Conservation (phyloP, 2,113 vertebrate species). For the Nothoprocta pentlandii region DNA sequence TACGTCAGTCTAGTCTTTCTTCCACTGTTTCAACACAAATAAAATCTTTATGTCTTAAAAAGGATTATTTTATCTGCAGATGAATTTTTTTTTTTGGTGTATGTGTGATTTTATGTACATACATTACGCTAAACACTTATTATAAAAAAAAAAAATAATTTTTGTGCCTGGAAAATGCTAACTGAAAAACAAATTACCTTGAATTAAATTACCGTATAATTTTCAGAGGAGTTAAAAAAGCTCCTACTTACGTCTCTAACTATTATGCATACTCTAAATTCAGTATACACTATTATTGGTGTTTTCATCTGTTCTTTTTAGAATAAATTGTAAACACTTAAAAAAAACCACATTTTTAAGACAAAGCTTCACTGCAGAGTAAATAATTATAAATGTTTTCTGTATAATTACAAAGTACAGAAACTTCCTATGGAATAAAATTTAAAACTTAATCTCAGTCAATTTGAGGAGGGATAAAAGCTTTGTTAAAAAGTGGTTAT, state of each 20-base stretch:
- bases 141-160: slow-evolving; percentile 6
- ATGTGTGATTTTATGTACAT: background rate
- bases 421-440: background rate
- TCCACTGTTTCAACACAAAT: background rate
- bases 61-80: background rate
- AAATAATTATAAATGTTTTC: background rate
- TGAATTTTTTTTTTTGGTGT: background rate
- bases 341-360: background rate
- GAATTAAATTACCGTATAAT: slow-evolving; percentile 37
- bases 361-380: background rate
- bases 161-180: background rate
- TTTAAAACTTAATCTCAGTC: background rate
- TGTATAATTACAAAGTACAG: background rate
- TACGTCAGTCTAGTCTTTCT: background rate
- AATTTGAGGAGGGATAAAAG: background rate
- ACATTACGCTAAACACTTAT: background rate
- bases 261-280: background rate
- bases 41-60: background rate
- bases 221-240: slow-evolving; percentile 1
- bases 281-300: background rate
- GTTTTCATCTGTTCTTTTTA: background rate
- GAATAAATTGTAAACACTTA: background rate
- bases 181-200: slow-evolving; percentile 41
- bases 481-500: background rate
- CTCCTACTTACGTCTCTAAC: background rate